These are phyloP conservation scores for Gavialis gangeticus DNA, from an alignment of 2,113 vertebrate species.

Conservation along the genomic window DNA sequence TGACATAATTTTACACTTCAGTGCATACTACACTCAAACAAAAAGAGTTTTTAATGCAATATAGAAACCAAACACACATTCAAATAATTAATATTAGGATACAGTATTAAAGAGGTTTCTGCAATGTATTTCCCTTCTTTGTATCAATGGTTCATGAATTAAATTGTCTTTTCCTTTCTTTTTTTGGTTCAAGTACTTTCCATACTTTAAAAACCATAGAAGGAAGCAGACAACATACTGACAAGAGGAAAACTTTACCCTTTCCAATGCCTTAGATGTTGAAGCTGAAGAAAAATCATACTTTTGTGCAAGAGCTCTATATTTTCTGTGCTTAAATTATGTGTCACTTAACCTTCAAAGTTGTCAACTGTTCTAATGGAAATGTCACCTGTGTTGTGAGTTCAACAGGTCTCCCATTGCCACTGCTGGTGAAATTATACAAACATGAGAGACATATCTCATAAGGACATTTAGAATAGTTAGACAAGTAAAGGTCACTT, in stretches of 20 bases:
- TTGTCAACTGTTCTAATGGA: not conserved
- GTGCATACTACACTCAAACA: not conserved
- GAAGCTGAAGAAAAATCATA: not conserved
- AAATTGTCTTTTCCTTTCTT: not conserved
- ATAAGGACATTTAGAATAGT: not conserved
- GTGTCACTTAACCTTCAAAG: slow-evolving; percentile 27
- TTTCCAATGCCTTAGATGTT: not conserved
- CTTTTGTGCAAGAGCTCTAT: not conserved
- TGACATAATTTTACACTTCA: not conserved
- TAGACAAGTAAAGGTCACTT: not conserved
- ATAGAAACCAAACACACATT: not conserved
- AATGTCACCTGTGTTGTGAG: not conserved
- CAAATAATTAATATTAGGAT: not conserved
- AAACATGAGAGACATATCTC: not conserved
- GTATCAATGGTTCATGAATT: not conserved
- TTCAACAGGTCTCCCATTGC: not conserved
- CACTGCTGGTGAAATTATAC: not conserved
- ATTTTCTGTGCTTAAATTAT: not conserved
- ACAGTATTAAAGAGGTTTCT: not conserved
- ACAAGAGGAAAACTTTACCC: not conserved
- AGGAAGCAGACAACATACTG: not conserved
- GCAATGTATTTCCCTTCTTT: not conserved
- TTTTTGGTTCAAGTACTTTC: not conserved
- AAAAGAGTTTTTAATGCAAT: not conserved
- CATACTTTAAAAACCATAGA: not conserved